Base-by-base conservation (phyloP, 1,140 invertebrate species). In the Meteorus sp. region DNA sequence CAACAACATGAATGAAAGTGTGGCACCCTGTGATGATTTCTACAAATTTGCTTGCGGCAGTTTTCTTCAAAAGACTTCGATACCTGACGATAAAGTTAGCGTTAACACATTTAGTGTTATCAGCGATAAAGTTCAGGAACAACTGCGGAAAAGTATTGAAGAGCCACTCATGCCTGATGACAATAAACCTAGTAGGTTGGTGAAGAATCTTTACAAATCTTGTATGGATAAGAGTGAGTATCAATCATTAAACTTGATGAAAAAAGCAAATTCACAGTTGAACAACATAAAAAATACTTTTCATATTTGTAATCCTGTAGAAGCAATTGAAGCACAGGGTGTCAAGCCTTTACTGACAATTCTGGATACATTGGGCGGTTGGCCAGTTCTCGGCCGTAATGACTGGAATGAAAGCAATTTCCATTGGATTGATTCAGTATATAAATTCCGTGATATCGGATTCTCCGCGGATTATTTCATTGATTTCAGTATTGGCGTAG, bases 391-490 rank as follows among this genome's bases (percentile, higher is more conserved):
- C 1, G 87, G 91, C 63, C 91, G 88, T 0, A 82, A 88, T 2
- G 65, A 65, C 0, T 97, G 94, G 94, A 83, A 89, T 54, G 81
- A 83, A 0, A 85, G 83, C 15, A 72, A 82, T 1, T 94, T 91
- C 75, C 84, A 87, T 41, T 96, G 93, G 93, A 88, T 87, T 66
- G 82, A 92, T 59, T 88, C 88, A 6, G 87, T 94, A 2, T 93
- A 90, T 78, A 89, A 85, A 55, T 94, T 93, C 78, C 83, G 90
- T 17, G 79, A 80, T 47, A 76, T 83, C 3, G 94, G 94, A 3
- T 94, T 92, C 71, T 92, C 90, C 5, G 89, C 93, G 35, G 92
- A 95, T 75, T 95, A 96, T 71, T 89, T 96, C 69, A 84, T 97
- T n/a, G 92, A 95, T 68, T 93, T 97, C 65, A 93, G 91, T 27